Evolutionary conservation across 1,140 invertebrate genomes (phyloP).

Genomic region (Hyphantria cunea): DNA sequence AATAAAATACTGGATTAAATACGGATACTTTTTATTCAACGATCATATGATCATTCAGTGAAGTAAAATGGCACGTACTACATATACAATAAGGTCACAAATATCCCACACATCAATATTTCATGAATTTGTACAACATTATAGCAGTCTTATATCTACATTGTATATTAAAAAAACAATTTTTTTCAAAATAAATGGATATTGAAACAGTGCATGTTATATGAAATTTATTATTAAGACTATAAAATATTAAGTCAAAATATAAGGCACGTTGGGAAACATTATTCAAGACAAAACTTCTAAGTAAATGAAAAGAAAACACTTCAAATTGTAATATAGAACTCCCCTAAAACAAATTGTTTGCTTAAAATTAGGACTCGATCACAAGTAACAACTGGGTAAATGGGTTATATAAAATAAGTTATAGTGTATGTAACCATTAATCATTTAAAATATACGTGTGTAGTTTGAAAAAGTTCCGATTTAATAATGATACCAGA

Average conservation of each 20-base stretch:
- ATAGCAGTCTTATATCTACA: slow-evolving; percentile 24
- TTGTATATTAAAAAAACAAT: slow-evolving; percentile 1
- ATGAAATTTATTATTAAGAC: neutral
- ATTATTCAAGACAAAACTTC: neutral
- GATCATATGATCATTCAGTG: slow-evolving; percentile 11
- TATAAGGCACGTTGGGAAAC: slow-evolving; percentile 3
- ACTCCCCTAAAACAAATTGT: too few species aligned
- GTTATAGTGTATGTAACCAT: too few species aligned
- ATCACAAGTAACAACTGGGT: too few species aligned
- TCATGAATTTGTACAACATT: slow-evolving; percentile 8
- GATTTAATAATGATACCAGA: too few species aligned
- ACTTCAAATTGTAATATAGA: too few species aligned
- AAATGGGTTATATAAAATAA: too few species aligned
- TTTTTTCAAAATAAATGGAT: neutral
- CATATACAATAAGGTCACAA: neutral
- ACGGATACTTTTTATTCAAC: slow-evolving; percentile 15
- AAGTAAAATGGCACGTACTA: slow-evolving; percentile 16
- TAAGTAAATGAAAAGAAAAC: too few species aligned
- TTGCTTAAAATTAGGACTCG: neutral
- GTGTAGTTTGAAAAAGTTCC: too few species aligned
- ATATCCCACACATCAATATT: slow-evolving; percentile 7
- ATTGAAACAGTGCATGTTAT: neutral
- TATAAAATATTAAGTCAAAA: slow-evolving; percentile 4
- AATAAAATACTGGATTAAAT: slow-evolving; percentile 10
- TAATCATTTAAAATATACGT: too few species aligned